Base-by-base conservation (phyloP, 2,797 vertebrate genomes). In the Spinus pinus region DNA sequence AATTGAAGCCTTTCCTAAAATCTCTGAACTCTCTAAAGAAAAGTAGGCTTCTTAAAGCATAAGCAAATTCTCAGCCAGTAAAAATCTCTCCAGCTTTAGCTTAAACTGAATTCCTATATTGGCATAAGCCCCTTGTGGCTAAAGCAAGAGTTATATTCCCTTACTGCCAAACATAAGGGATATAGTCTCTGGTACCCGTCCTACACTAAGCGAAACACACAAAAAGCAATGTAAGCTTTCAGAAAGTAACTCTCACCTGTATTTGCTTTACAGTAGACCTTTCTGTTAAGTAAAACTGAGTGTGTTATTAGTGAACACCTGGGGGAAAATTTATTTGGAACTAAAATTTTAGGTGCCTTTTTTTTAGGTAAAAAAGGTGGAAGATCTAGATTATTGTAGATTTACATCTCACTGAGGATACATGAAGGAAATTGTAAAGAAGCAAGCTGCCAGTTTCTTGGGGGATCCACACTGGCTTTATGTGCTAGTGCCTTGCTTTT, bases 11-110 rank as follows among this genome's bases (percentile, higher is more conserved):
- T 81, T 87, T 71, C 46, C 65, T 88, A 81, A 93, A 83, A 88
- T 90, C 65, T 93, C 79, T 69, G 75, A 90, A 90, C 53, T 86
- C 49, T 80, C 47, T 53, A 84, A 93, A 91, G 75, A 69, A 69
- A 93, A 93, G 78, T 83, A 96, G 91, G 73, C 95, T 81, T 81
- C 90, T 94, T 95, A 95, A 81, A 81, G n/a, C 33, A 56, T 92
- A 94, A 94, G 86, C 31, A 94, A 95, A 95, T 95, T 96, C 92
- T 90, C 90, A 88, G 90, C 66, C 69, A 7, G 77, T 54, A 86
- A 44, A 93, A 93, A 90, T 84, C 85, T 91, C 73, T 79, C 42
- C 42, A 86, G 80, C 66, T 94, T 91, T 69, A 93, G 39, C 50
- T 77, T 84, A 88, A 86, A 95, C 88, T 86, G 62, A 84, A 94